Percentiles rank a stretch among this genome's conserved stretches.
Conservation (phyloP, 2,888 invertebrate genomes). For the Caenorhabditis sp. region DNA sequence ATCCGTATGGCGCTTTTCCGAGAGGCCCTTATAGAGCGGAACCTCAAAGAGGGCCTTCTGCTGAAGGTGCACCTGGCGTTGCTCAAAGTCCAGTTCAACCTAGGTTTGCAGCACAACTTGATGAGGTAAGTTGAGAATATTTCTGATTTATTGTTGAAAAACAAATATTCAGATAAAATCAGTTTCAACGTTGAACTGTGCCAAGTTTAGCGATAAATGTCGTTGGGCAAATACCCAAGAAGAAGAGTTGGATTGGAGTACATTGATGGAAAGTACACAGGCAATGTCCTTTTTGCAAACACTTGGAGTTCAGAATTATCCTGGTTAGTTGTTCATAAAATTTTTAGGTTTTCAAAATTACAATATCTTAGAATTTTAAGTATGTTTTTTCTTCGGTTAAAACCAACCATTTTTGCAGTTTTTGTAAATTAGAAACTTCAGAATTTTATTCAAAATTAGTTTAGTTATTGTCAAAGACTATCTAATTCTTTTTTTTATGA, state of each 20-base stretch:
- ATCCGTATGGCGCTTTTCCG: constrained; percentile 27
- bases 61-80: constrained; percentile 28
- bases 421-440: too few species aligned
- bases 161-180: constrained; percentile 27
- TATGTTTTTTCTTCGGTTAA: too few species aligned
- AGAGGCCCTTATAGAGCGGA: constrained; percentile 57
- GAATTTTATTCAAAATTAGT: too few species aligned
- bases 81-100: constrained; percentile 39
- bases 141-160: too few species aligned
- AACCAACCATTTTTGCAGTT: too few species aligned
- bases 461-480: background rate
- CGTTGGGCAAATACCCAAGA: constrained; percentile 60
- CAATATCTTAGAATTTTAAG: too few species aligned
- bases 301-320: constrained; percentile 42
- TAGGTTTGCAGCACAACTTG: constrained; percentile 43
- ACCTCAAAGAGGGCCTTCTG: constrained; percentile 37
- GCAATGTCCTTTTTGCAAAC: constrained; percentile 38
- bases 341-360: background rate
- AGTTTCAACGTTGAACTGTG: constrained; percentile 45
- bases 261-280: constrained; percentile 31
- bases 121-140: constrained; percentile 27
- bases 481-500: background rate
- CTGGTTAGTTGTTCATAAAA: constrained; percentile 23
- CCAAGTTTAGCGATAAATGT: constrained; percentile 45
- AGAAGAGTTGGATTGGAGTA: constrained; percentile 59